Base-by-base conservation (phyloP, 2,888 invertebrate genomes). In the Trachelus tabidus region DNA sequence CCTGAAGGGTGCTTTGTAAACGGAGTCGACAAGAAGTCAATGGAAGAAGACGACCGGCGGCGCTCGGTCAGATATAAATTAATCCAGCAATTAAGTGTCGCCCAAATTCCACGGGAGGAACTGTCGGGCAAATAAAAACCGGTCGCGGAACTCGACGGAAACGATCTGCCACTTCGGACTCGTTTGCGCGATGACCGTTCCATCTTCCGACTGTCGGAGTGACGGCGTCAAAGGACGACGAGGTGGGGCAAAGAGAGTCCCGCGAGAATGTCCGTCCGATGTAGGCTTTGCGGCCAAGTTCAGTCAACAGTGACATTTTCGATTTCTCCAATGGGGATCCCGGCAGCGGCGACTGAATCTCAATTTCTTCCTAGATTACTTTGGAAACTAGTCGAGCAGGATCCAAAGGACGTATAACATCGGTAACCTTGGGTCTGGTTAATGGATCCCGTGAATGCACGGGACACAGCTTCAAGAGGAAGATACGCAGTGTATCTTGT, bases 261-360 rank as follows among this genome's bases (percentile, higher is more conserved):
- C 35, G 34, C 37, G 69, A 34, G 68, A 68, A 68, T 56, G 31
- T 68, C 73, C 75, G 35, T 75, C 75, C 73, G 69, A 82, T 83
- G 82, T 83, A 82, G 83, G 83, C 83, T 82, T 83, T 71, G 82
- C 80, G 83, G 83, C 82, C 83, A 83, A 81, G 81, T 83, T 82
- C 80, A 80, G 73, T 35, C 30, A 68, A 75, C 76, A 71, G 75
- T 74, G 73, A 74, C 79, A 78, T 81, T 79, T 76, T 77, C 78
- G 77, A 73, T 78, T 78, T 78, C 78, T 78, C 78, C 76, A 75
- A 33, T 34, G 31, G 71, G 15, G 40, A 40, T 23, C 9, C 40
- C 40, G 40, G 40, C 40, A 9, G 23, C 40, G 2, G 40, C 23
- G 4, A 23, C 40, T 9, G 23, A 56, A 56, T 9, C 0, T 56